phyloP scores from a whole-genome alignment of 2,888 invertebrate species.

The Ctenicera cuprea region DNA sequence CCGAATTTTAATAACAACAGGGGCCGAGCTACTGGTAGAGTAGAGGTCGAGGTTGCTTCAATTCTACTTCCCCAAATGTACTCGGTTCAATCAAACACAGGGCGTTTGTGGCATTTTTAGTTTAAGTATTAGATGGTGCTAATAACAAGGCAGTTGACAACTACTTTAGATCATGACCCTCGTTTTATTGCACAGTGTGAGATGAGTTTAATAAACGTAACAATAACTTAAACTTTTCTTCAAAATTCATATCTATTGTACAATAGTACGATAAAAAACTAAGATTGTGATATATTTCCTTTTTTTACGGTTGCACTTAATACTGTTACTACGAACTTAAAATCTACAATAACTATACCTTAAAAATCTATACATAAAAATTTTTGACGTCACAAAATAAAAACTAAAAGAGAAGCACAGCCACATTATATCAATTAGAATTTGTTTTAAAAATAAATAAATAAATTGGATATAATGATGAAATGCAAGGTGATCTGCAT shows the following conservation, averaged over 20 bases:
- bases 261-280: not conserved
- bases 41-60: too few relatives aligned
- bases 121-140: too few relatives aligned
- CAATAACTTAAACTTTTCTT: not conserved
- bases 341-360: not conserved
- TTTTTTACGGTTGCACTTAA: conserved; percentile 15
- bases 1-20: too few relatives aligned
- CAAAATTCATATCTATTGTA: not conserved
- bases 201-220: too few relatives aligned
- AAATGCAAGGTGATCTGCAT: conserved; percentile 7
- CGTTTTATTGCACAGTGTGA: too few relatives aligned
- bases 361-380: not conserved
- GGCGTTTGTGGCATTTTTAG: too few relatives aligned
- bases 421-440: conserved; percentile 11
- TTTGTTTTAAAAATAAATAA: not conserved
- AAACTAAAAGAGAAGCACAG: conserved; percentile 9
- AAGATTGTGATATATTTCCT: not conserved
- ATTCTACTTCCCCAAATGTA: too few relatives aligned
- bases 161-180: too few relatives aligned
- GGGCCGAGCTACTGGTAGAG: too few relatives aligned
- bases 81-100: too few relatives aligned
- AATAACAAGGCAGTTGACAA: too few relatives aligned
- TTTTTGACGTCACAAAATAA: not conserved
- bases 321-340: conserved; percentile 20
- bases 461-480: not conserved